Evolutionary conservation across 1,140 invertebrate genomes (phyloP).

Genomic region (Ceratoteleas bidentatus): DNA sequence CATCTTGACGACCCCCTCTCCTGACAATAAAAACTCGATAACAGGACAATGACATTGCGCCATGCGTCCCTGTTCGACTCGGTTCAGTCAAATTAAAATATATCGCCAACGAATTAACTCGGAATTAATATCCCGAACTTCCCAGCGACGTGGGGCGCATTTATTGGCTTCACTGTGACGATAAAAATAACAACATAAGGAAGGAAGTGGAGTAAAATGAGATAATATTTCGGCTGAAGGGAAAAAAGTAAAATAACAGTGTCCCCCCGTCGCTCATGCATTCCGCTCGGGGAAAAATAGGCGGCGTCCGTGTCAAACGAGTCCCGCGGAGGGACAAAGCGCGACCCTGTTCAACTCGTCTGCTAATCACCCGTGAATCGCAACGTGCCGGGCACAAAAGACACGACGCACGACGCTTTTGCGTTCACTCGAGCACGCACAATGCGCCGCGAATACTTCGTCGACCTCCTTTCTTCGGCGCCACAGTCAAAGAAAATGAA

Average conservation of each 20-base stretch:
- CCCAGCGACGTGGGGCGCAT: constrained; percentile 24
- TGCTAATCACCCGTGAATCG: constrained; percentile 66
- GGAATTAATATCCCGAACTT: constrained; percentile 30
- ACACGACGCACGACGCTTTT: constrained; percentile 50
- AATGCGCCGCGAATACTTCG: constrained; percentile 31
- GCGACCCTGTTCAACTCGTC: constrained; percentile 61
- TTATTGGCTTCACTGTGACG: constrained; percentile 44
- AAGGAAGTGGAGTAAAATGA: constrained; percentile 55
- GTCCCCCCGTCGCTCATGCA: constrained; percentile 53
- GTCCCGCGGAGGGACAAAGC: constrained; percentile 60
- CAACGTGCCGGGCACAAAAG: constrained; percentile 61
- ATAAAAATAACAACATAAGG: constrained; percentile 62
- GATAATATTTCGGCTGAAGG: constrained; percentile 53
- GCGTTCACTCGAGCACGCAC: constrained; percentile 11
- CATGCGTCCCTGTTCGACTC: too few species aligned
- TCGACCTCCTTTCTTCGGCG: constrained; percentile 26
- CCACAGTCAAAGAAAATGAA: constrained; percentile 46
- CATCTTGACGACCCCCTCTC: too few species aligned
- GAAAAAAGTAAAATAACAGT: constrained; percentile 54
- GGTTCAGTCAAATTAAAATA: too few species aligned
- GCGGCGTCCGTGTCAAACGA: constrained; percentile 56
- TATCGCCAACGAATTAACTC: constrained; percentile 13
- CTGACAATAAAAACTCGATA: too few species aligned
- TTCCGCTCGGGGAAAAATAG: constrained; percentile 46
- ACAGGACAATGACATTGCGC: too few species aligned